Percentiles rank a stretch among this genome's conserved stretches.
Evolutionary conservation across 2,888 invertebrate genomes (phyloP).

Genomic region (Eupithecia insigniata): DNA sequence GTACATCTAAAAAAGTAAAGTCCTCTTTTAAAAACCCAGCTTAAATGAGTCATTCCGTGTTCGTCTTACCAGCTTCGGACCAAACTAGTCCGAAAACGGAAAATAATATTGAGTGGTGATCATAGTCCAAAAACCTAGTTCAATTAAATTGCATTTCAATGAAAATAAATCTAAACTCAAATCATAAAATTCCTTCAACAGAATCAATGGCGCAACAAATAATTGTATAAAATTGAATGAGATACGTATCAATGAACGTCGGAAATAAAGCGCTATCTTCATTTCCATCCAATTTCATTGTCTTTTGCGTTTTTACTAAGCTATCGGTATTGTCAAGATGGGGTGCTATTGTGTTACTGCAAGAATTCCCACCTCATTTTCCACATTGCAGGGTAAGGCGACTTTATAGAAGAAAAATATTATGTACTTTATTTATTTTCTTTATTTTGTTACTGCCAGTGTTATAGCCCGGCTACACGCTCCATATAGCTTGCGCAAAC

Average conservation of each 20-base stretch:
- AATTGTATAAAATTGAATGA: slow-evolving; percentile 51
- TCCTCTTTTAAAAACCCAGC: no score
- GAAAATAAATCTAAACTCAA: background rate
- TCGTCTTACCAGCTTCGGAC: no score
- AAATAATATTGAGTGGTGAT: no score
- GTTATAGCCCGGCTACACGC: no score
- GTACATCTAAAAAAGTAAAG: no score
- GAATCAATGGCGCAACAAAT: slow-evolving; percentile 26
- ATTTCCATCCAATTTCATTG: slow-evolving; percentile 68
- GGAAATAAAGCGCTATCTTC: slow-evolving; percentile 64
- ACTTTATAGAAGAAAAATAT: background rate
- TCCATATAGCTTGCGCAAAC: no score
- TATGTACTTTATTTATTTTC: slow-evolving; percentile 43
- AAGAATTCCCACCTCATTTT: slow-evolving; percentile 21
- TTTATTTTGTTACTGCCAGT: no score
- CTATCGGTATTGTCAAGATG: slow-evolving; percentile 72
- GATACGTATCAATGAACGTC: slow-evolving; percentile 55
- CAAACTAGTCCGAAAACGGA: no score
- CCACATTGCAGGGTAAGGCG: background rate
- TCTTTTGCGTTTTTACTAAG: slow-evolving; percentile 75
- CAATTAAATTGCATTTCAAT: background rate
- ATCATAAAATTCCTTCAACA: slow-evolving; percentile 7
- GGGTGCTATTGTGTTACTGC: slow-evolving; percentile 65
- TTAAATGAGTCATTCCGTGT: no score
- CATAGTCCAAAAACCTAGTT: background rate